Evolutionary conservation across 2,113 vertebrate genomes (phyloP).

Genomic region (Hemiprocne comata): DNA sequence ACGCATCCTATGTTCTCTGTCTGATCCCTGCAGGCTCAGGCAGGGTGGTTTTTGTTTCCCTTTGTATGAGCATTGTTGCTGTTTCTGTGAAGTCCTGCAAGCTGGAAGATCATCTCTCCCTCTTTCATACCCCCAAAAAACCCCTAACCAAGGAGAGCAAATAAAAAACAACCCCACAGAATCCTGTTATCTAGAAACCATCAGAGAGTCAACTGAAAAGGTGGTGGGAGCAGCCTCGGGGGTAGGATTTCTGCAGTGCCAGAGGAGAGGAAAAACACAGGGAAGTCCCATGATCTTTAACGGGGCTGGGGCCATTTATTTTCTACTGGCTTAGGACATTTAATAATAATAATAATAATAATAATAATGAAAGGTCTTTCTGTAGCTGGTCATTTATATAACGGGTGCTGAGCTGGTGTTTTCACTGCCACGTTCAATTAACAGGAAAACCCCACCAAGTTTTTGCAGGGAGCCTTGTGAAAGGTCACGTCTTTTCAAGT

Average conservation of each 20-base stretch:
- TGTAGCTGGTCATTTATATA: neutral
- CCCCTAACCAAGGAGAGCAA: neutral
- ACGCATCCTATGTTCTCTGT: too few species aligned
- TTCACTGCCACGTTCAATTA: neutral
- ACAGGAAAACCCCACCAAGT: neutral
- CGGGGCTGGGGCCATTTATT: rapidly evolving
- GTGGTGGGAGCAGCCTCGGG: neutral
- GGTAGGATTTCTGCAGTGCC: neutral
- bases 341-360: too few species aligned
- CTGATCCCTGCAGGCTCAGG: neutral
- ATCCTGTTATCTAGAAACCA: neutral
- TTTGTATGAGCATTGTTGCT: neutral
- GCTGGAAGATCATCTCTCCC: neutral
- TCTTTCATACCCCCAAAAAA: too few species aligned
- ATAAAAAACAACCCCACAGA: too few species aligned
- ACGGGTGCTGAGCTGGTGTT: neutral
- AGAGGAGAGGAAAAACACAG: neutral
- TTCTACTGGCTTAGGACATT: neutral
- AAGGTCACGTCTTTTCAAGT: neutral
- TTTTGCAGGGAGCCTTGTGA: neutral
- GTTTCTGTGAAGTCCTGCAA: neutral
- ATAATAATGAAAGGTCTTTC: too few species aligned
- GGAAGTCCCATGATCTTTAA: neutral
- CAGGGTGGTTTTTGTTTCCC: neutral
- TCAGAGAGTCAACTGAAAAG: neutral